Evolutionary conservation across 1,140 invertebrate species (phyloP), one percentile per base, ranked within the genome.

Genomic region (Meloidogyne exigua): DNA sequence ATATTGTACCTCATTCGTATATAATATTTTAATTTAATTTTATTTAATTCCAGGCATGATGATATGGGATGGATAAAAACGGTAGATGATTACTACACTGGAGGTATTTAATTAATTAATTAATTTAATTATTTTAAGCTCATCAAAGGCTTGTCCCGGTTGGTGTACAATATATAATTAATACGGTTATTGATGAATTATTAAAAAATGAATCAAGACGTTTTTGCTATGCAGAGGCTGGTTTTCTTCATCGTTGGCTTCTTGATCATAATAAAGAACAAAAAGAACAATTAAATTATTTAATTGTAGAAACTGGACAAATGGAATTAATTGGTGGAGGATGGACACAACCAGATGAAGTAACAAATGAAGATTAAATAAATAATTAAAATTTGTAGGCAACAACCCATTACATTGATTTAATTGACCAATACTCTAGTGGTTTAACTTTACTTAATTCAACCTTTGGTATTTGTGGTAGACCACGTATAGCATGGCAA

Each of bases 171-270:
- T 87, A 85, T 77, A 88, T 87, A 26, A 80, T 87, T 44, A 84
- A 88, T 57, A 86, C 85, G 9, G 85, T 87, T 18, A 76, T 88
- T 15, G 77, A 83, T 15, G 83, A 87, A 77, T 71, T 87, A 21
- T 32, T 76, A 12, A 78, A 80, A 36, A 76, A 88, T 80, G 81
- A 85, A 2, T 44, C 42, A 0, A 42, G 72, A 4, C 71, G 77
- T 42, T 79, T 79, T 67, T 79, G 64, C 1, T 82, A 65, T 65
- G 71, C 76, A 13, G 92, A 92, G 84, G 90, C 93, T 0, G 93
- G 93, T 0, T 98, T 93, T 89, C 93, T 98, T 82, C 93, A 92
- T 89, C 92, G 93, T 85, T 98, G 96, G 96, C 96, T 93, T 92
- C 83, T 79, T 57, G 72, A 80, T 63, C 74, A 89, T 13, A 89